These are phyloP conservation scores for Apocheima hispidaria DNA, from an alignment of 2,888 invertebrate species.

Conservation along the genomic window DNA sequence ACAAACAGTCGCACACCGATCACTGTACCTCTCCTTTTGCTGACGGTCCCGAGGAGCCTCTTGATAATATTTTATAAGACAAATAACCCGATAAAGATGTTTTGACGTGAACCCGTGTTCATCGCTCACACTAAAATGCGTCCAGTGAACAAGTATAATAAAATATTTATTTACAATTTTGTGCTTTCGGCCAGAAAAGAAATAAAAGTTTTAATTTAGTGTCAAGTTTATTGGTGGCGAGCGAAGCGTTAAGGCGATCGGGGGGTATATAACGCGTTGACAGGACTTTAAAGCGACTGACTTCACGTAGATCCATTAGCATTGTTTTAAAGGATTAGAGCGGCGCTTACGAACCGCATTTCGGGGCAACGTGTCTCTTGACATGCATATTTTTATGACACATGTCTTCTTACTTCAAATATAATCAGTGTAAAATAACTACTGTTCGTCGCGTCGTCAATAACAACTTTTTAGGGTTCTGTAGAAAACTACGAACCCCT, in stretches of 20 bases:
- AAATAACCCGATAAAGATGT: slow-evolving; percentile 86
- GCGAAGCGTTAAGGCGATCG: slow-evolving; percentile 81
- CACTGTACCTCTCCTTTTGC: slow-evolving; percentile 83
- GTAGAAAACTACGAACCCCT: no score
- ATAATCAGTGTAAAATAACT: slow-evolving; percentile 79
- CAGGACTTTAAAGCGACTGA: slow-evolving; percentile 75
- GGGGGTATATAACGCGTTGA: slow-evolving; percentile 76
- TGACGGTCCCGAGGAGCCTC: slow-evolving; percentile 84
- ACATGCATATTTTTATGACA: slow-evolving; percentile 83
- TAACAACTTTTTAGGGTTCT: slow-evolving; percentile 59
- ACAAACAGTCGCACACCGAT: slow-evolving; percentile 82
- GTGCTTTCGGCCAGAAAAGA: slow-evolving; percentile 73
- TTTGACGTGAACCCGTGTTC: slow-evolving; percentile 86
- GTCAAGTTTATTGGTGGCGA: slow-evolving; percentile 83
- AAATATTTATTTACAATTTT: slow-evolving; percentile 83
- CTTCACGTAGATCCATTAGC: slow-evolving; percentile 83
- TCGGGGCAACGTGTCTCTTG: slow-evolving; percentile 68
- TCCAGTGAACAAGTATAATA: slow-evolving; percentile 83
- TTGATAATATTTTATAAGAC: slow-evolving; percentile 86
- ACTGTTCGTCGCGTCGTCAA: slow-evolving; percentile 70
- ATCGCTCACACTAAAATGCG: slow-evolving; percentile 85
- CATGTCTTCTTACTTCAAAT: slow-evolving; percentile 70
- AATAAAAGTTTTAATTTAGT: slow-evolving; percentile 81
- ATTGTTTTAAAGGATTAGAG: slow-evolving; percentile 85
- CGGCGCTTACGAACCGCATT: slow-evolving; percentile 70